Conservation (phyloP, 1,140 invertebrate genomes). For the Scaptodrosophila lebanonensis region DNA sequence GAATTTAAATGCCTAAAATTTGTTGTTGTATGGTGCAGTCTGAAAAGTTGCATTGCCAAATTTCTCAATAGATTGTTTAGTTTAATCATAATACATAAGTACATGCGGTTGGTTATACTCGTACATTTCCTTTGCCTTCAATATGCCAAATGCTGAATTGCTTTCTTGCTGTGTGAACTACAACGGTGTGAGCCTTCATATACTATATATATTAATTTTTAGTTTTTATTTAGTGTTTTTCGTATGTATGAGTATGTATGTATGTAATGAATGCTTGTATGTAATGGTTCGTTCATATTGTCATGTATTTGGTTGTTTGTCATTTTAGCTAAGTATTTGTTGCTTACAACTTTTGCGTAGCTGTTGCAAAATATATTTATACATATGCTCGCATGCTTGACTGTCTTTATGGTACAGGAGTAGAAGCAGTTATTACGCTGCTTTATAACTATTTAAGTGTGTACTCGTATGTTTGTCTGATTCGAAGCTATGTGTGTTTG, state of each 20-base stretch:
- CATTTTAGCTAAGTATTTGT: slow-evolving; percentile 27
- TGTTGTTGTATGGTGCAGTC: slow-evolving; percentile 51
- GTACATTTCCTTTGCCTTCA: slow-evolving; percentile 10
- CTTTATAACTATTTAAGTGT: too few species aligned
- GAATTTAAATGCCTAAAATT: slow-evolving; percentile 62
- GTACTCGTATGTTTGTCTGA: slow-evolving; percentile 2
- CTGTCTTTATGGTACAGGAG: slow-evolving; percentile 52
- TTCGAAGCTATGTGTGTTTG: slow-evolving; percentile 13
- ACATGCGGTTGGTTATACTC: too few species aligned
- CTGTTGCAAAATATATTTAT: slow-evolving; percentile 59
- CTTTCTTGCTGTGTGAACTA: slow-evolving; percentile 16
- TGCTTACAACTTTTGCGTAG: slow-evolving; percentile 29
- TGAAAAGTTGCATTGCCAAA: slow-evolving; percentile 54
- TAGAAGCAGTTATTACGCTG: too few species aligned
- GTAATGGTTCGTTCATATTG: slow-evolving; percentile 60
- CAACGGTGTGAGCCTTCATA: slow-evolving; percentile 2
- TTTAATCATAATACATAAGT: slow-evolving; percentile 17
- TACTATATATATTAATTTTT: slow-evolving; percentile 12
- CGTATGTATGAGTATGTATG: slow-evolving; percentile 15
- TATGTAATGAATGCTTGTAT: slow-evolving; percentile 20
- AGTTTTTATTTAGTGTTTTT: slow-evolving; percentile 2
- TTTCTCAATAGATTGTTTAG: slow-evolving; percentile 39
- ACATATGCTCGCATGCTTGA: slow-evolving; percentile 9
- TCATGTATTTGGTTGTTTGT: slow-evolving; percentile 63
- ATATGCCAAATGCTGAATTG: too few species aligned